Evolutionary conservation across 2,113 vertebrate genomes (phyloP).

Genomic region (Mobula hypostoma): DNA sequence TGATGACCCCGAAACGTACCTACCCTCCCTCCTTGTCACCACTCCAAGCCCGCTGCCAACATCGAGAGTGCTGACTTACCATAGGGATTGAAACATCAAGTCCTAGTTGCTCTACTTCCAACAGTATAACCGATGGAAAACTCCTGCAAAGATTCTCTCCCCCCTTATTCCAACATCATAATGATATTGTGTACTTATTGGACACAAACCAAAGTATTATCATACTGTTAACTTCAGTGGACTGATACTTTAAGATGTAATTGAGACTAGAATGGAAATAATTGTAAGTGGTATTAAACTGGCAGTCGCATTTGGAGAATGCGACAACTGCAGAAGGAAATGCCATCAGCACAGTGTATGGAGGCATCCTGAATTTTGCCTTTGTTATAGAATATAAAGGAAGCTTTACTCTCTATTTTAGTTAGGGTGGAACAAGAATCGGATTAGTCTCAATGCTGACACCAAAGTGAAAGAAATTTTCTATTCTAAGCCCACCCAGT

Average conservation of each 20-base stretch:
- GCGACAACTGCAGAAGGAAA: neutral
- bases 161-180: neutral
- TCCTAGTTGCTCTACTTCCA: no score
- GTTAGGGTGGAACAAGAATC: neutral
- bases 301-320: neutral
- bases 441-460: conserved; percentile 22
- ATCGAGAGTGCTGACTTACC: no score
- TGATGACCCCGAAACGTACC: no score
- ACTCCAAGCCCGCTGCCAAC: no score
- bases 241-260: neutral
- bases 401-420: neutral
- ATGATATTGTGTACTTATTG: neutral
- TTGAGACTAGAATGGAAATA: neutral
- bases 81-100: no score
- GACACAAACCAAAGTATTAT: neutral
- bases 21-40: no score
- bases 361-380: neutral
- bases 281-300: neutral
- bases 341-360: neutral
- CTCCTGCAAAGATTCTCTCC: neutral
- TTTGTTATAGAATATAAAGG: neutral
- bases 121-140: neutral
- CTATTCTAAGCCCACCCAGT: neutral
- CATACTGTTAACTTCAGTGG: neutral
- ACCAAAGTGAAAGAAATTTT: neutral